Conservation (phyloP, 2,113 vertebrate genomes). For the Elanoides forficatus region DNA sequence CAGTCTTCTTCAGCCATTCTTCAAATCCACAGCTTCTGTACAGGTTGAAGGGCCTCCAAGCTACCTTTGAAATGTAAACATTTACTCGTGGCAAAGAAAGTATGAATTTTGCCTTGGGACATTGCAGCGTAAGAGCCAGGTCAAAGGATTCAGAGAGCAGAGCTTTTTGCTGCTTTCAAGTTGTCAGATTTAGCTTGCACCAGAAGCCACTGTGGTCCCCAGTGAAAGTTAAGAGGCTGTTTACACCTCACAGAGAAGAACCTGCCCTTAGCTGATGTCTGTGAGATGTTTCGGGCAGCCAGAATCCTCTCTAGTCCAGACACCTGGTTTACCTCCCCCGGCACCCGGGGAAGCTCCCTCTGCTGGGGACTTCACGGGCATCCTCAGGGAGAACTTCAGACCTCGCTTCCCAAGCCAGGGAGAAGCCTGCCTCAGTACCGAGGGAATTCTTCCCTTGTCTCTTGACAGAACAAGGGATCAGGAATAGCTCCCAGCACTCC, state of each 20-base stretch:
- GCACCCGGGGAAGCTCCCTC: neutral
- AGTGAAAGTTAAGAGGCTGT: neutral
- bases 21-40: neutral
- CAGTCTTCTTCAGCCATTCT: neutral
- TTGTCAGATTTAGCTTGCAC: neutral
- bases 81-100: neutral
- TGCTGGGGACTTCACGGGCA: neutral
- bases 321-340: neutral
- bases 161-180: neutral
- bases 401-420: neutral
- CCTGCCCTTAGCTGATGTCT: neutral
- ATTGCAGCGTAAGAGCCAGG: neutral
- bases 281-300: neutral
- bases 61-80: neutral
- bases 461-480: neutral
- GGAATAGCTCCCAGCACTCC: neutral
- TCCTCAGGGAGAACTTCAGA: neutral
- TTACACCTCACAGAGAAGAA: neutral
- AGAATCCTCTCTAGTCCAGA: neutral
- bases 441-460: neutral
- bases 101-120: neutral
- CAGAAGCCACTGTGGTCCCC: neutral
- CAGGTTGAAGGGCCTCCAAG: neutral
- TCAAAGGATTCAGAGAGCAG: neutral
- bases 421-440: neutral